phyloP scores from a whole-genome alignment of 1,140 invertebrate genomes.

The Dendrolimus punctatus region DNA sequence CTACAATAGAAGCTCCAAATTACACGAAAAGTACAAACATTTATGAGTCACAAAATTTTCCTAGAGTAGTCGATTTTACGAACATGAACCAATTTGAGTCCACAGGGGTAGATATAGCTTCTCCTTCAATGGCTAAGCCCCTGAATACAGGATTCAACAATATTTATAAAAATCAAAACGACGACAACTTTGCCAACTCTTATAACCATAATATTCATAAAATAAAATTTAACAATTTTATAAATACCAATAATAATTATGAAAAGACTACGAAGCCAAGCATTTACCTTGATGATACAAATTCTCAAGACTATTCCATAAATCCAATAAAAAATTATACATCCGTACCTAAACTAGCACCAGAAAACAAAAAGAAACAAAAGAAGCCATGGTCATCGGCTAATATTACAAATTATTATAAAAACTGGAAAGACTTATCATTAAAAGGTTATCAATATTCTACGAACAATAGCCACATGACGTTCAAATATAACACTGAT shows the following conservation, averaged over 20 bases:
- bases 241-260: slow-evolving; percentile 12
- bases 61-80: slow-evolving; percentile 54
- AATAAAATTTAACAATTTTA: slow-evolving; percentile 6
- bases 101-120: slow-evolving; percentile 37
- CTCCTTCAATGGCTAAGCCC: slow-evolving; percentile 7
- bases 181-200: slow-evolving; percentile 10
- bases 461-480: slow-evolving; percentile 42
- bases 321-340: slow-evolving; percentile 16
- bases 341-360: slow-evolving; percentile 23
- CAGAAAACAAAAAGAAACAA: slow-evolving; percentile 42
- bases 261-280: slow-evolving; percentile 12
- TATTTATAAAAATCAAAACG: slow-evolving; percentile 10
- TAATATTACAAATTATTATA: slow-evolving; percentile 27
- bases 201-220: slow-evolving; percentile 8
- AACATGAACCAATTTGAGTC: slow-evolving; percentile 40
- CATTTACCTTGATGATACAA: too few species aligned
- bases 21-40: slow-evolving; percentile 13
- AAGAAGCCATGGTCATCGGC: slow-evolving; percentile 25
- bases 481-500: slow-evolving; percentile 35
- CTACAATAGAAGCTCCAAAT: slow-evolving; percentile 17
- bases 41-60: slow-evolving; percentile 33
- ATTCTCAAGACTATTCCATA: slow-evolving; percentile 16
- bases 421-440: slow-evolving; percentile 31
- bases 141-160: neutral
- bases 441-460: slow-evolving; percentile 49